Evolutionary conservation across 2,113 vertebrate species (phyloP), one percentile per base, ranked within the genome.

Genomic region (Acanthochromis polyacanthus): DNA sequence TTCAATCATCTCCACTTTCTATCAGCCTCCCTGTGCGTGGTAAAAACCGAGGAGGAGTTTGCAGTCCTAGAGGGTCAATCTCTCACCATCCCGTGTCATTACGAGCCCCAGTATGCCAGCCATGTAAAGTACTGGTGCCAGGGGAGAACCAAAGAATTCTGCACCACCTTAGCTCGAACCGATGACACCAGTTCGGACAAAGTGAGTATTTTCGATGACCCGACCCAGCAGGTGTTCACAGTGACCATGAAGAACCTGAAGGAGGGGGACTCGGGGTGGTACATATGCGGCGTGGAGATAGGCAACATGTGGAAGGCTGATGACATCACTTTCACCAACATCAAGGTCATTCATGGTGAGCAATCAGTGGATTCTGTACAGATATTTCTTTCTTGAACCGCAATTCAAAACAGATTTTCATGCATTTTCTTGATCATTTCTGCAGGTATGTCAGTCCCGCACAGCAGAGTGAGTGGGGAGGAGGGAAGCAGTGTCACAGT

Each of bases 41-140:
- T 94, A 22, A 90, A 74, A 28, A 91, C 91, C 0, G 55, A 48
- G 8, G 36, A 48, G 5, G 81, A 92, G 55, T 15, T 68, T 19
- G 0, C 57, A 5, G 83, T 93, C 22, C 81, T 94, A 51, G 94
- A 93, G 66, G 94, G 95, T 10, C 43, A 55, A 0, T 82, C 90
- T 1, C 22, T 94, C 70, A 86, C 50, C 0, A 8, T 95, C 56
- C 92, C 93, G 0, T 95, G 94, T 63, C 84, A 85, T 58, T 95
- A 95, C 3, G 90, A 88, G 55, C 89, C 92, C 5, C 84, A 94
- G 83, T 93, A 93, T 12, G 85, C 83, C 69, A 25, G 61, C 23
- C 71, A 94, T 38, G 91, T 95, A 0, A 95, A 95, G 30, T 95
- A 95, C 88, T 95, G 93, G 93, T 95, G 94, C 50, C 75, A 8